Evolutionary conservation across 2,113 vertebrate genomes (phyloP), one percentile per base, ranked within the genome.

Genomic region (Halcyon senegalensis): DNA sequence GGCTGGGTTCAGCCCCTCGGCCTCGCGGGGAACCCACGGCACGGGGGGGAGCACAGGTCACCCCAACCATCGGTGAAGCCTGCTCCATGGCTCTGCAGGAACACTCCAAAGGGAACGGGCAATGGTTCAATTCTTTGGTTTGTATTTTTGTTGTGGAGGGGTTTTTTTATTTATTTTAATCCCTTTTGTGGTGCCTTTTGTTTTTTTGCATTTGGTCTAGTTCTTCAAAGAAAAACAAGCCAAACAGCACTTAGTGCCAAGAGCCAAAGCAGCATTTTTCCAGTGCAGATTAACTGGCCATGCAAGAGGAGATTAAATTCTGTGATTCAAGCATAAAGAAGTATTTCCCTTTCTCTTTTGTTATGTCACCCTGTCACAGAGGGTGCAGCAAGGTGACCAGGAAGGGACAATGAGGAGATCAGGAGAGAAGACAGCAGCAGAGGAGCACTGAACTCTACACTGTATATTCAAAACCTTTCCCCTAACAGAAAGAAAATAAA

Each of bases 221-320:
- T 48, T 86, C 69, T 78, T 81, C 35, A 4, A 63, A 35, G 44
- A 70, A 80, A 84, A 94, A 62, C 3, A 70, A 84, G 35, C 50
- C 43, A 53, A 87, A 43, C 35, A 82, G 39, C 3, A 4, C 8
- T 56, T 35, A 5, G 7, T 55, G 62, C 53, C 33, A 70, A 60
- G 63, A 86, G 41, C 48, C 59, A 39, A 56, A 69, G 27, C 11
- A 16, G 55, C 90, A 56, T 48, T 95, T 90, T 92, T 70, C 80
- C 84, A 84, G 37, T 13, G 33, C 59, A 74, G 37, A 79, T 18
- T 72, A 76, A 70, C 50, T 58, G 44, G 55, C 30, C 48, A 19
- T 18, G 13, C n/a, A 62, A 21, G 3, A 85, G 7, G 33, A 89
- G 50, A 85, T 48, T 68, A 25, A 89, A 56, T 64, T 39, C 46